Evolutionary conservation across 2,113 vertebrate species (phyloP).

Genomic region (Helogale parvula): DNA sequence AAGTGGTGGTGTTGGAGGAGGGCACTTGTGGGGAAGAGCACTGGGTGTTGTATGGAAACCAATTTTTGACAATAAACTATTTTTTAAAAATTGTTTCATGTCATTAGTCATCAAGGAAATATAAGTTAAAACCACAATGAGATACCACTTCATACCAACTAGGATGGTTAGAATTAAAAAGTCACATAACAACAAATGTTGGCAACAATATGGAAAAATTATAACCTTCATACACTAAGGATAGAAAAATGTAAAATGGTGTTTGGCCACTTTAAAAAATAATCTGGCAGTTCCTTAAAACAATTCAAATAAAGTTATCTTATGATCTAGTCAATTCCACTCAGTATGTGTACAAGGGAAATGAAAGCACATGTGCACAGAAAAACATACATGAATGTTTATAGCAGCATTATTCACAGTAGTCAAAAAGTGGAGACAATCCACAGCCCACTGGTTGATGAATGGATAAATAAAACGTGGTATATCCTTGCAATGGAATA

Average conservation of each 20-base stretch:
- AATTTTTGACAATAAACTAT: too few relatives aligned
- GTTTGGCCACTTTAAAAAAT: neutral
- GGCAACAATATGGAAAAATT: neutral
- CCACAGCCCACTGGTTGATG: neutral
- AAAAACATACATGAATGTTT: neutral
- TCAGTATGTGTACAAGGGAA: neutral
- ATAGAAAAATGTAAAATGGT: neutral
- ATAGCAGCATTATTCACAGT: neutral
- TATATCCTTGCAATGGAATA: neutral
- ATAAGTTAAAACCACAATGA: neutral
- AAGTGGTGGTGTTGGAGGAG: too few relatives aligned
- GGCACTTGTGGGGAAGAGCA: too few relatives aligned
- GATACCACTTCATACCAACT: neutral
- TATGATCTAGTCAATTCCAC: neutral
- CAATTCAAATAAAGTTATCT: neutral
- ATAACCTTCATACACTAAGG: neutral
- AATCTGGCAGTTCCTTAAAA: neutral
- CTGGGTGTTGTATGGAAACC: too few relatives aligned
- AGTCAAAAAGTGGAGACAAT: neutral
- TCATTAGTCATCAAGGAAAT: neutral
- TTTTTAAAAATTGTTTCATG: neutral
- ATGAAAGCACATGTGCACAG: neutral
- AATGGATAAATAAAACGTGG: neutral
- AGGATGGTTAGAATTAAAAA: neutral
- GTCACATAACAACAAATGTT: neutral